A percentile compares a stretch with the other conserved stretches of the same genome.
Conservation (phyloP, 2,113 vertebrate genomes). For the Crypturellus undulatus region DNA sequence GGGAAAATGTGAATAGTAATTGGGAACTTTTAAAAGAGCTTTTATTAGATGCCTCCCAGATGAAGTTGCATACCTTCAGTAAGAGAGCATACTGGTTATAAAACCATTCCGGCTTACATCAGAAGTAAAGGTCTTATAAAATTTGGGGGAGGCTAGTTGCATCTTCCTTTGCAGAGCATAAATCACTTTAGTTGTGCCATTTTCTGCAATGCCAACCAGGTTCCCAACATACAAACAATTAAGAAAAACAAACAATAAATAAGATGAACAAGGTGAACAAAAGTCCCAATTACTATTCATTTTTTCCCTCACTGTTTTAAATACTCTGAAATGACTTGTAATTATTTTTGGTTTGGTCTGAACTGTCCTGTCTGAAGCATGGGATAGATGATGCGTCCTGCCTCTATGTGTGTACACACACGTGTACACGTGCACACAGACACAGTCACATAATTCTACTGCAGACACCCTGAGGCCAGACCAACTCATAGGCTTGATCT, state of each 20-base stretch:
- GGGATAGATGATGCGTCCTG: neutral
- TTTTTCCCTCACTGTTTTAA: neutral
- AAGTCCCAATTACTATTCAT: neutral
- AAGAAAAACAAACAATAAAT: too few relatives aligned
- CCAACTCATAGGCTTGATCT: neutral
- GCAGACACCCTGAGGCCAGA: neutral
- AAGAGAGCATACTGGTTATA: neutral
- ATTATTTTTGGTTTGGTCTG: neutral
- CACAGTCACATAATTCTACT: neutral
- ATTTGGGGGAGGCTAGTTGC: neutral
- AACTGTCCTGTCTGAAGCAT: neutral
- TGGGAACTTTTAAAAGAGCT: neutral
- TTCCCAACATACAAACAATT: too few relatives aligned
- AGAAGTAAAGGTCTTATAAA: neutral
- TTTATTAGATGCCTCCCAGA: neutral
- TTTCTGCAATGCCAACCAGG: neutral
- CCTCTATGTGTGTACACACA: neutral
- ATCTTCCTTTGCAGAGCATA: neutral
- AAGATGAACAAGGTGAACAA: neutral
- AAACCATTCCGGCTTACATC: neutral
- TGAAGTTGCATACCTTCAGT: neutral
- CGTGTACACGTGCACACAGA: rapidly evolving
- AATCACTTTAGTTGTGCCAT: neutral
- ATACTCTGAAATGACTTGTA: neutral
- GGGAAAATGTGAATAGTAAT: too few relatives aligned